Conservation (phyloP, 2,113 vertebrate species). For the Rhea pennata region DNA sequence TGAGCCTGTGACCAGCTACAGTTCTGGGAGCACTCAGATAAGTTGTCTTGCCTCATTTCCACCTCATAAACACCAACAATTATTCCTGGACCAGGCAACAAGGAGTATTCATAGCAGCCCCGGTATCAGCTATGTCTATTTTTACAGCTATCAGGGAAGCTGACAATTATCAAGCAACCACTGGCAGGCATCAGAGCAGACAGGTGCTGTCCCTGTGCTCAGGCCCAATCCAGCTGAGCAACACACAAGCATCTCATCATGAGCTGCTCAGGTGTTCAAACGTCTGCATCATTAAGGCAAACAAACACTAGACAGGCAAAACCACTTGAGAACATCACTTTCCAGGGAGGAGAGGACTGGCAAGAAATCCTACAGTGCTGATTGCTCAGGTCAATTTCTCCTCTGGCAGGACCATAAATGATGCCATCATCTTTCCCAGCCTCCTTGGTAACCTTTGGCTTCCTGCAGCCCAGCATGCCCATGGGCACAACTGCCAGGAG, state of each 20-base stretch:
- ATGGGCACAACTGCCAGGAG: neutral
- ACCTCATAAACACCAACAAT: accelerated
- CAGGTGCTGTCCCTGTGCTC: neutral
- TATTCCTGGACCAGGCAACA: neutral
- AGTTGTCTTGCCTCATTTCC: accelerated
- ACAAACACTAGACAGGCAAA: neutral
- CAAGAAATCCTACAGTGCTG: neutral
- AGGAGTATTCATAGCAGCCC: neutral
- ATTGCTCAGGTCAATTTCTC: neutral
- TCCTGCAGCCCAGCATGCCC: neutral
- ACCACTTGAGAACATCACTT: accelerated
- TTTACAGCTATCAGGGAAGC: neutral
- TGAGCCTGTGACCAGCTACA: accelerated
- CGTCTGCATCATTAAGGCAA: neutral
- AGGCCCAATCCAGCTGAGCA: neutral
- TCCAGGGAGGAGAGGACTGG: neutral
- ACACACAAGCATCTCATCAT: neutral
- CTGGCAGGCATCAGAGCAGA: neutral
- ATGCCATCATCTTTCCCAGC: neutral
- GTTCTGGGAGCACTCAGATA: neutral
- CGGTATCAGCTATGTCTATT: neutral
- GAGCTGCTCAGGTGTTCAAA: neutral
- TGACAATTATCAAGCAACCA: accelerated
- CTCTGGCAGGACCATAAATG: neutral
- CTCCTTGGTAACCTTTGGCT: neutral